A percentile compares a stretch with the other conserved stretches of the same genome.
These are phyloP conservation scores for Heteromyza rotundicornis DNA, from an alignment of 2,888 invertebrate genomes.

Conservation along the genomic window DNA sequence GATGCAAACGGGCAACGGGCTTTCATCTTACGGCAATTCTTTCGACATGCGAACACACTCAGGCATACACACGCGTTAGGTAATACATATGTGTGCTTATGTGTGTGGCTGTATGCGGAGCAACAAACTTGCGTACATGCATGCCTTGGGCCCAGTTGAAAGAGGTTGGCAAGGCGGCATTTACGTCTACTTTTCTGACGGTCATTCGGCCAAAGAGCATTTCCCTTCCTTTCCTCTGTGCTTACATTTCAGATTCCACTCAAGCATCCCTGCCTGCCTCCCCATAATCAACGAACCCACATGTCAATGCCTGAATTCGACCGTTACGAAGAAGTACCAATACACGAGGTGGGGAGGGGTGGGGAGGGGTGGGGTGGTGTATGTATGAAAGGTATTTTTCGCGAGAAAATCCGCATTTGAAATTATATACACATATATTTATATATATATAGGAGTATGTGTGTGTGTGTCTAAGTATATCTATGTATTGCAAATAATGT, in stretches of 20 bases:
- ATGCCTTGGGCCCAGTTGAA: neutral
- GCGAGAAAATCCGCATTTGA: conserved; percentile 25
- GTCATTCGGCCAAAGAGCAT: conserved; percentile 1
- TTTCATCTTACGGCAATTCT: conserved; percentile 54
- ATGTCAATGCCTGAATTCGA: conserved; percentile 18
- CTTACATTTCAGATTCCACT: neutral
- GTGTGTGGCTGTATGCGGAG: conserved; percentile 10
- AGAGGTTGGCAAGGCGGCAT: neutral
- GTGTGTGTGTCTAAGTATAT: conserved; percentile 2
- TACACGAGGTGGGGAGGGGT: neutral
- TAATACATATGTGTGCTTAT: conserved; percentile 1
- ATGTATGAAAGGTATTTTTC: conserved; percentile 20
- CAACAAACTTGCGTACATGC: neutral
- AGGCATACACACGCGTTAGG: conserved; percentile 31
- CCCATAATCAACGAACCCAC: conserved; percentile 6
- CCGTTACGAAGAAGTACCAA: conserved; percentile 17
- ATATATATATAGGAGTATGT: neutral
- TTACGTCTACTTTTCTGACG: neutral
- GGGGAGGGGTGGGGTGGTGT: neutral
- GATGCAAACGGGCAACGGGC: conserved; percentile 48
- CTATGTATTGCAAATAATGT: neutral
- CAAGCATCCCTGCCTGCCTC: conserved; percentile 7
- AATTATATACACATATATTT: neutral
- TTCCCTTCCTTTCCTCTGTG: neutral
- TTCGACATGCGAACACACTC: conserved; percentile 16